Percentiles rank a stretch among this genome's conserved stretches.
phyloP scores from a whole-genome alignment of 2,797 vertebrate genomes.

The Buceros bicornis region DNA sequence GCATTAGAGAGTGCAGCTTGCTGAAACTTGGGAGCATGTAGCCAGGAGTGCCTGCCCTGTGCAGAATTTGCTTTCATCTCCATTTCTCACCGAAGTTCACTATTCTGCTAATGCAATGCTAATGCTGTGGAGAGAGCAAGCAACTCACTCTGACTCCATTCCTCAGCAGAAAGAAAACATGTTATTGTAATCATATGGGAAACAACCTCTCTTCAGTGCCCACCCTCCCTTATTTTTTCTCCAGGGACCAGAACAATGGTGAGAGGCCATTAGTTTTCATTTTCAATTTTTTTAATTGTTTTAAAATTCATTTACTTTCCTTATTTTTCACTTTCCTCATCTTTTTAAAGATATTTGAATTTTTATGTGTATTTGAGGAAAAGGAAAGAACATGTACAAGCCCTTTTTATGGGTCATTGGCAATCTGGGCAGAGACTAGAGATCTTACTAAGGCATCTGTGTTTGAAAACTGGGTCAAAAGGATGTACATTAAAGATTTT shows the following conservation, averaged over 20 bases:
- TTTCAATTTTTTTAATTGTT: neutral
- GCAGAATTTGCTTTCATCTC: neutral
- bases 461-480: neutral
- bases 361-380: neutral
- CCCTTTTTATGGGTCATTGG: neutral
- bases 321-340: neutral
- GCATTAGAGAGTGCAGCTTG: neutral
- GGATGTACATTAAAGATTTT: neutral
- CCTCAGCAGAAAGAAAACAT: neutral
- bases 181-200: neutral
- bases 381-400: neutral
- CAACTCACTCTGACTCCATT: neutral
- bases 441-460: neutral
- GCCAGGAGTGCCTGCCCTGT: neutral
- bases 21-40: neutral
- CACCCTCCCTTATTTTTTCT: accelerated
- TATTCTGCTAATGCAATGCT: neutral
- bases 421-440: neutral
- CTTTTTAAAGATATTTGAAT: neutral
- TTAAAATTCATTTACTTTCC: neutral
- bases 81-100: neutral
- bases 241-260: neutral
- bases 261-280: neutral
- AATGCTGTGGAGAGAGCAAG: neutral
- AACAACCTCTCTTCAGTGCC: neutral